These are phyloP conservation scores for Lethenteron reissneri DNA, from an alignment of 2,113 vertebrate species.

Conservation along the genomic window DNA sequence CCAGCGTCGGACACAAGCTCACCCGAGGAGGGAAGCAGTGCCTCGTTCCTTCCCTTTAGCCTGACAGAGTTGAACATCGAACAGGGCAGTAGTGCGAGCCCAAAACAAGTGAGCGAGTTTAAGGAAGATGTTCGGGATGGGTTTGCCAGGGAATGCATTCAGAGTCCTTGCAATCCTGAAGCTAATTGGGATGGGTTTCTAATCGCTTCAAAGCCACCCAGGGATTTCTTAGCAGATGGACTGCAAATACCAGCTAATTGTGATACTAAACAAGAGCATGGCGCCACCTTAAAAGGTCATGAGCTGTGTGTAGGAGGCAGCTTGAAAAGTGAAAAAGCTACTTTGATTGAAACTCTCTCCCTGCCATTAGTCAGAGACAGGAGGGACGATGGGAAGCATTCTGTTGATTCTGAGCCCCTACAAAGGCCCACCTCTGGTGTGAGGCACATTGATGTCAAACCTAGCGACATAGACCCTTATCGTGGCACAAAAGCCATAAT, in stretches of 20 bases:
- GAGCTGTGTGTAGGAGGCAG: constrained; percentile 33
- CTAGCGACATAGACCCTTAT: constrained; percentile 30
- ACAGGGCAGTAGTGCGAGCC: too few species aligned
- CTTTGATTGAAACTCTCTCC: constrained; percentile 18
- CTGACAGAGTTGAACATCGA: neutral
- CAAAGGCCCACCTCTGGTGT: constrained; percentile 20
- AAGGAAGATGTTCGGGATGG: too few species aligned
- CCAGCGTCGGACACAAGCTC: constrained; percentile 7
- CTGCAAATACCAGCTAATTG: neutral
- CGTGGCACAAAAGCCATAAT: constrained; percentile 39
- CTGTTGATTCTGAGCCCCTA: constrained; percentile 18
- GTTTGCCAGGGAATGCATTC: too few species aligned
- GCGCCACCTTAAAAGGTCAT: constrained; percentile 24
- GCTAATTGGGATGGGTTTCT: too few species aligned
- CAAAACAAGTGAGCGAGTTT: too few species aligned
- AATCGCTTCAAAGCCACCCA: too few species aligned
- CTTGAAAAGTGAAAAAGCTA: constrained; percentile 27
- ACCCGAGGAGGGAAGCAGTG: constrained; percentile 7
- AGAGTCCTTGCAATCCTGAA: too few species aligned
- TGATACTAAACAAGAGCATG: constrained; percentile 14
- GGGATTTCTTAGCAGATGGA: too few species aligned
- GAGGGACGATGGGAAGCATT: constrained; percentile 7
- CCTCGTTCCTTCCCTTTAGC: neutral
- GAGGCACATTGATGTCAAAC: constrained; percentile 27
- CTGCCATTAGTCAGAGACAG: constrained; percentile 8